Conservation (phyloP, 2,797 vertebrate genomes). For the Aplochiton taeniatus region DNA sequence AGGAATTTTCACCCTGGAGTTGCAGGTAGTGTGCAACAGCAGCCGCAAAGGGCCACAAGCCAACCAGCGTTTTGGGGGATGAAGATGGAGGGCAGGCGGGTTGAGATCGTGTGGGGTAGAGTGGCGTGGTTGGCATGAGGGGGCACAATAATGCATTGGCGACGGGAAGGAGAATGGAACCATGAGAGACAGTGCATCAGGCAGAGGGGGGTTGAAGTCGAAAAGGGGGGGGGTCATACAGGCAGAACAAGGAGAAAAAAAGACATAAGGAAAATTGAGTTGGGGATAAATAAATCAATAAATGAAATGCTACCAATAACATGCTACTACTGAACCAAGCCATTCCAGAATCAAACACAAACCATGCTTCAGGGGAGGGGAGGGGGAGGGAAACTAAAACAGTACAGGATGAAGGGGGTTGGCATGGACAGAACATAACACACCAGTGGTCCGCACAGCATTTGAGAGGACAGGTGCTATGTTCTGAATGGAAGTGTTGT, state of each 20-base stretch:
- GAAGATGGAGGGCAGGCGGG: constrained; percentile 73
- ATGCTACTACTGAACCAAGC: constrained; percentile 82
- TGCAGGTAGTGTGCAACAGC: no score
- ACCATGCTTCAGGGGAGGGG: constrained; percentile 72
- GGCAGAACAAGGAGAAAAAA: constrained; percentile 73
- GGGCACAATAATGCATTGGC: constrained; percentile 86
- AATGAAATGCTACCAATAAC: constrained; percentile 69
- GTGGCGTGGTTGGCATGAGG: constrained; percentile 73
- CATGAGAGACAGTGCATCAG: constrained; percentile 73
- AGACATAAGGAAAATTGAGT: constrained; percentile 87
- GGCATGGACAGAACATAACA: constrained; percentile 27
- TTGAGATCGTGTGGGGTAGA: no score
- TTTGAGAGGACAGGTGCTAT: no score
- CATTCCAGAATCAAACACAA: constrained; percentile 81
- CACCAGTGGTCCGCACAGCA: neutral
- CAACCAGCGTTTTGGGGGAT: constrained; percentile 64
- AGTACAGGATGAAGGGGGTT: constrained; percentile 21
- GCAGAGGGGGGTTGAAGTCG: constrained; percentile 53
- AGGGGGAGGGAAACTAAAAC: constrained; percentile 57
- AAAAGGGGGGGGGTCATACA: constrained; percentile 68
- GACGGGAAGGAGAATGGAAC: constrained; percentile 81
- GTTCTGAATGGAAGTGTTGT: no score
- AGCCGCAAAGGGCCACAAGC: constrained; percentile 26
- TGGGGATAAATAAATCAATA: constrained; percentile 67
- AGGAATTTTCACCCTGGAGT: constrained; percentile 98